Evolutionary conservation across 2,888 invertebrate species (phyloP).

Genomic region (Beris morrisii): DNA sequence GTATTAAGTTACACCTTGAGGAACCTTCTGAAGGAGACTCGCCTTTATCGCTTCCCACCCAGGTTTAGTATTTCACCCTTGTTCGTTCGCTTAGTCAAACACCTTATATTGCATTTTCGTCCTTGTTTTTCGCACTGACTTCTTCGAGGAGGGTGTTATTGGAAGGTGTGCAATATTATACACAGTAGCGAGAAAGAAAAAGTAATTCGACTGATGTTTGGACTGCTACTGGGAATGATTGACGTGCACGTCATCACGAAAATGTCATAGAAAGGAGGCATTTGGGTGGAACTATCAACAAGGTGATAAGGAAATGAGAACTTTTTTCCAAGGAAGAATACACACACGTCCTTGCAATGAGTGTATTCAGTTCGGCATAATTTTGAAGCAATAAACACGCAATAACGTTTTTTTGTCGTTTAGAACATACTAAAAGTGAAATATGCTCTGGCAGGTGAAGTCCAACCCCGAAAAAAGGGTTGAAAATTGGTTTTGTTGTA

Average conservation of each 20-base stretch:
- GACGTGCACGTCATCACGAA: conserved; percentile 35
- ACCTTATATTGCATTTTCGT: too few relatives aligned
- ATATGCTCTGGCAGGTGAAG: conserved; percentile 17
- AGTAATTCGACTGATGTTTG: conserved; percentile 11
- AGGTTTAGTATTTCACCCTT: background rate
- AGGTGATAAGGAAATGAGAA: conserved; percentile 24
- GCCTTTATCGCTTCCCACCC: conserved; percentile 13
- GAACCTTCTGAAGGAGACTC: conserved; percentile 15
- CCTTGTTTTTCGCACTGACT: too few relatives aligned
- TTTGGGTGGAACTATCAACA: conserved; percentile 20
- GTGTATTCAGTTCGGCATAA: conserved; percentile 7
- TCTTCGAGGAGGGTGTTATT: background rate
- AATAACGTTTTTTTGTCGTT: conserved; percentile 23
- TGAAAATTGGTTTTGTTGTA: conserved; percentile 14
- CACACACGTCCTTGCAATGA: background rate
- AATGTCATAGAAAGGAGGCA: conserved; percentile 12
- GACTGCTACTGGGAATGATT: conserved; percentile 28
- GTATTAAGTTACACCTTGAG: conserved; percentile 33
- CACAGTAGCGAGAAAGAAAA: conserved; percentile 6
- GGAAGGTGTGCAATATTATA: conserved; percentile 14
- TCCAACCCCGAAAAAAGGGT: conserved; percentile 28
- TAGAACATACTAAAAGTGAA: conserved; percentile 19
- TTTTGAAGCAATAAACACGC: conserved; percentile 28
- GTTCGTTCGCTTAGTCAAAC: background rate
- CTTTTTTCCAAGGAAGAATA: conserved; percentile 17